Percentiles rank a stretch among this genome's conserved stretches.
These are phyloP conservation scores for Eleginops maclovinus DNA, from an alignment of 2,113 vertebrate genomes.

Conservation along the genomic window DNA sequence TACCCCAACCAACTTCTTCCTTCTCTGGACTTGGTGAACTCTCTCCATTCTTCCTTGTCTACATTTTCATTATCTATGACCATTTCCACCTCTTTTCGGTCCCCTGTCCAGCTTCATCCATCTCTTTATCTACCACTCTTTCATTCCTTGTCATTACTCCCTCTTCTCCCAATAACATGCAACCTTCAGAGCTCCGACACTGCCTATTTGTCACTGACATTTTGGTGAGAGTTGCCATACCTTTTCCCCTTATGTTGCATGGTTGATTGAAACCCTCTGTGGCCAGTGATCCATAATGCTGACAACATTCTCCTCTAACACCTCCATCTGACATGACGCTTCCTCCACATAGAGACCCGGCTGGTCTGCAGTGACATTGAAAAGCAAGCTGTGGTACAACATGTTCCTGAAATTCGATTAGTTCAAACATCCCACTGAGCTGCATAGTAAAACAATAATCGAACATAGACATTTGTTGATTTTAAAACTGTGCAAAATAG, in stretches of 20 bases:
- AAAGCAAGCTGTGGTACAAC: not conserved
- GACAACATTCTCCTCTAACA: constrained; percentile 54
- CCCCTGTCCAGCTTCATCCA: constrained; percentile 37
- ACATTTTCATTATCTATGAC: constrained; percentile 55
- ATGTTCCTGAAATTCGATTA: not conserved
- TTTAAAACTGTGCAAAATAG: too few species aligned
- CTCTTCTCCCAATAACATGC: constrained; percentile 49
- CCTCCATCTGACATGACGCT: constrained; percentile 41
- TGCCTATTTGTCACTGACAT: constrained; percentile 63
- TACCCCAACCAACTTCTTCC: constrained; percentile 11
- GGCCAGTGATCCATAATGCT: constrained; percentile 57
- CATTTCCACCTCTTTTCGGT: constrained; percentile 21
- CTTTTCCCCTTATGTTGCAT: constrained; percentile 29
- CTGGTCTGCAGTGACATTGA: constrained; percentile 7
- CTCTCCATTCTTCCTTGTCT: constrained; percentile 43
- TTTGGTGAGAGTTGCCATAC: constrained; percentile 43
- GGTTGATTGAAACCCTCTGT: constrained; percentile 64
- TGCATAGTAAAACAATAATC: not conserved
- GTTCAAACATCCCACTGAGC: not conserved
- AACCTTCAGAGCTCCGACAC: constrained; percentile 43
- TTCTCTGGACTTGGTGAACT: constrained; percentile 43
- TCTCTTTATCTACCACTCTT: constrained; percentile 58
- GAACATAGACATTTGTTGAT: too few species aligned
- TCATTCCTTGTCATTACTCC: constrained; percentile 58
- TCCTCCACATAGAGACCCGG: constrained; percentile 22